Base-by-base conservation (phyloP, 2,888 invertebrate genomes). In the Ichneumoninae sp. region DNA sequence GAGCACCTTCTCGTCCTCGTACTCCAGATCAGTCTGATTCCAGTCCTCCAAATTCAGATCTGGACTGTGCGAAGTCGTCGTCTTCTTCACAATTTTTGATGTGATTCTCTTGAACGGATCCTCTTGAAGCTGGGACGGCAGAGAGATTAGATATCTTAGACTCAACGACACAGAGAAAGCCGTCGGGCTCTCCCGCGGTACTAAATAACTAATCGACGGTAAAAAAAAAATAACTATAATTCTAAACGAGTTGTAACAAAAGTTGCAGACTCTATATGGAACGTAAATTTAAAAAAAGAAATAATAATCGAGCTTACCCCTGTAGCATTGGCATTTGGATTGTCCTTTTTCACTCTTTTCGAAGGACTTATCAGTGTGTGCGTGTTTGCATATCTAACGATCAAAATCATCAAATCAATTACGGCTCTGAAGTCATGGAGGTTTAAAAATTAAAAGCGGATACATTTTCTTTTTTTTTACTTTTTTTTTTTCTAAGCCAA, bases 11-110 rank as follows among this genome's bases (percentile, higher is more conserved):
- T 97, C 96, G 94, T 97, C 97, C 86, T 97, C 97, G 94, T 96
- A 97, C 93, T 97, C 97, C 94, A 97, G 93, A 94, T 96, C 96
- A 91, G 96, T 96, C 93, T 96, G 96, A 93, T 97, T 96, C 97
- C 97, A 97, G 92, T 96, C 96, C 92, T 96, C 96, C 94, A 96
- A 96, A 93, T 96, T 96, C 81, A 94, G 92, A 89, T 96, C 96
- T 78, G 96, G 96, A 90, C 96, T 96, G 86, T 94, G 91, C 92
- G 95, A 91, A 71, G 87, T 86, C 33, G 76, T 72, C 13, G 74
- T 50, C 47, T 93, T 94, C 86, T 94, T 96, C 91, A 96, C 95
- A 88, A 96, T 95, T 89, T 96, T 95, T 82, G 96, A 95, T 91
- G 95, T 96, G 80, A 96, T 93, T 89, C 96, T 94, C 93, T 95